Percentiles rank a stretch among this genome's conserved stretches.
These are phyloP conservation scores for Chaetoderma sp. DNA, from an alignment of 2,888 invertebrate species.

Conservation along the genomic window DNA sequence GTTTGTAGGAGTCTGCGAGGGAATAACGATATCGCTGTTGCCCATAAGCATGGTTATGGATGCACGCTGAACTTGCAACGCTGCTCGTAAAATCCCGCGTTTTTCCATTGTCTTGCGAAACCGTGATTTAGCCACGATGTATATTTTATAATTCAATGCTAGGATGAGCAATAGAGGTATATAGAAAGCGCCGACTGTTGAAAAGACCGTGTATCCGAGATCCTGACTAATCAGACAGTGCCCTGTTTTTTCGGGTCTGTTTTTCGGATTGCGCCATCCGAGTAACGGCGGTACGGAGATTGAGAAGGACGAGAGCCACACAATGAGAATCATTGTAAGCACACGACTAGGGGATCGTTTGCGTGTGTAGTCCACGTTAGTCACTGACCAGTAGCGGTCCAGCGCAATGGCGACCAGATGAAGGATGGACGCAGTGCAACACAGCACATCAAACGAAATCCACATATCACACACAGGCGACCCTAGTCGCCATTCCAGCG, in stretches of 20 bases:
- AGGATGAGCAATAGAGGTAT: constrained; percentile 92
- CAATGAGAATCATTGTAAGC: constrained; percentile 87
- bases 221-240: constrained; percentile 93
- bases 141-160: constrained; percentile 96
- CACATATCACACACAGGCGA: constrained; percentile 93
- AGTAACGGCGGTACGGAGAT: constrained; percentile 94
- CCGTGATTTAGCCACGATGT: constrained; percentile 86
- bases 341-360: constrained; percentile 82
- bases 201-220: constrained; percentile 86
- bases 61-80: constrained; percentile 2
- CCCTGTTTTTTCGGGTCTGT: constrained; percentile 34
- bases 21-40: background rate
- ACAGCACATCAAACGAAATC: constrained; percentile 94
- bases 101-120: constrained; percentile 70
- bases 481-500: constrained; percentile 82
- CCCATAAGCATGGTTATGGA: constrained; percentile 1
- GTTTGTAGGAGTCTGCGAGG: background rate
- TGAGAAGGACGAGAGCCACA: constrained; percentile 91
- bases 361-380: constrained; percentile 94
- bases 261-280: constrained; percentile 34
- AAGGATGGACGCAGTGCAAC: constrained; percentile 94
- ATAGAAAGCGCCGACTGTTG: constrained; percentile 97
- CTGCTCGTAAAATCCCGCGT: background rate
- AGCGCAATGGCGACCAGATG: constrained; percentile 95
- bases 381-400: constrained; percentile 98